Evolutionary conservation across 2,797 vertebrate species (phyloP).

Genomic region (Phalanger gymnotis): DNA sequence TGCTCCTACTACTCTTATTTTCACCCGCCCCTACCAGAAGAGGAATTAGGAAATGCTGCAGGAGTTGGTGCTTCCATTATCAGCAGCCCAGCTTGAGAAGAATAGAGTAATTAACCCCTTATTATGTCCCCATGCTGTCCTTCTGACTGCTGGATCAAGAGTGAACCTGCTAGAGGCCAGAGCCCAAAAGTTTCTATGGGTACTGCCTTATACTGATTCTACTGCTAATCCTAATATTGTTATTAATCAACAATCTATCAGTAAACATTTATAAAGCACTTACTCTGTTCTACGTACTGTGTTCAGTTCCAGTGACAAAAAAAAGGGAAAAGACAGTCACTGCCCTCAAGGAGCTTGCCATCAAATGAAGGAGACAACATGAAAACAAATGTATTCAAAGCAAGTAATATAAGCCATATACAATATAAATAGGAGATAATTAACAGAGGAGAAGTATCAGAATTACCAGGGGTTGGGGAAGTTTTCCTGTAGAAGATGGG

Average conservation of each 20-base stretch:
- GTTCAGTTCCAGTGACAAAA: neutral
- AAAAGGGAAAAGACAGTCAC: neutral
- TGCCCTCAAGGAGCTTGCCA: neutral
- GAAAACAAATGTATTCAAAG: neutral
- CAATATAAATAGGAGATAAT: neutral
- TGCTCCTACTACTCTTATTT: too few species aligned
- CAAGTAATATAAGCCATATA: neutral
- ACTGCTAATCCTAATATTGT: neutral
- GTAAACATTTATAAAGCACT: neutral
- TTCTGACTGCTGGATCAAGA: too few species aligned
- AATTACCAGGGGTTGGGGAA: neutral
- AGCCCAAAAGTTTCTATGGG: too few species aligned
- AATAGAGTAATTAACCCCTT: too few species aligned
- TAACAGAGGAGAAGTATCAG: neutral
- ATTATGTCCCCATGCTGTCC: too few species aligned
- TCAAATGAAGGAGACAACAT: neutral
- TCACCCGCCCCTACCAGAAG: too few species aligned
- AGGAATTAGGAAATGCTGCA: too few species aligned
- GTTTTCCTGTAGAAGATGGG: neutral
- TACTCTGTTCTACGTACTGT: neutral
- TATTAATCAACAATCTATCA: neutral
- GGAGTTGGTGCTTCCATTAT: too few species aligned
- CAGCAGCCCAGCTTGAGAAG: too few species aligned
- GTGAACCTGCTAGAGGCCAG: too few species aligned
- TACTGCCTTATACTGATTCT: neutral